Percentiles rank a stretch among this genome's conserved stretches.
These are phyloP conservation scores for Drosophila mayaguana DNA, from an alignment of 2,888 invertebrate species.

Conservation along the genomic window DNA sequence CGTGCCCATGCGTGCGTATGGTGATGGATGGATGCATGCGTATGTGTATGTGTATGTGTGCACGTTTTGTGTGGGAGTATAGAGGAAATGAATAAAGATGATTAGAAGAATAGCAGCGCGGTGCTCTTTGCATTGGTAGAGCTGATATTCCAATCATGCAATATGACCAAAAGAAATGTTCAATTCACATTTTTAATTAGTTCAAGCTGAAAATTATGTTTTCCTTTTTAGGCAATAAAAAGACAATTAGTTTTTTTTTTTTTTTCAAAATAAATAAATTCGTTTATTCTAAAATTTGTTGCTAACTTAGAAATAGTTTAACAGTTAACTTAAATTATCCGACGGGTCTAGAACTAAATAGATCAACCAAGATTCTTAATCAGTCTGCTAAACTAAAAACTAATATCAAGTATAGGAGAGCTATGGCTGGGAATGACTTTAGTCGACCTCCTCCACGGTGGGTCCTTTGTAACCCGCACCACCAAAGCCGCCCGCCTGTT, in stretches of 20 bases:
- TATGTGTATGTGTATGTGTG: too few relatives aligned
- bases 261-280: conserved; percentile 79
- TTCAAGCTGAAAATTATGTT: not conserved
- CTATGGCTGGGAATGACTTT: conserved; percentile 38
- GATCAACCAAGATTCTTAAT: conserved; percentile 8
- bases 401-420: conserved; percentile 7
- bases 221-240: not conserved
- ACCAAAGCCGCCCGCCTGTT: too few relatives aligned
- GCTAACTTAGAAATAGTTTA: not conserved
- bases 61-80: too few relatives aligned
- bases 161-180: too few relatives aligned
- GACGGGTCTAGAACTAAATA: not conserved
- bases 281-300: not conserved
- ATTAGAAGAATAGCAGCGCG: too few relatives aligned
- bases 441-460: conserved; percentile 83
- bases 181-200: not conserved
- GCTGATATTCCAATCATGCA: too few relatives aligned
- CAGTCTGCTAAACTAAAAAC: conserved; percentile 25
- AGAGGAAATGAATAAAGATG: too few relatives aligned
- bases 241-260: not conserved
- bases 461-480: conserved; percentile 76
- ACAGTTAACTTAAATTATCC: not conserved
- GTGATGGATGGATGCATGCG: too few relatives aligned
- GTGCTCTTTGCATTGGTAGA: too few relatives aligned
- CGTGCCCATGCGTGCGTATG: too few relatives aligned